phyloP scores from a whole-genome alignment of 64 coral and sea anemone genomes.

The Anthopleura sola region DNA sequence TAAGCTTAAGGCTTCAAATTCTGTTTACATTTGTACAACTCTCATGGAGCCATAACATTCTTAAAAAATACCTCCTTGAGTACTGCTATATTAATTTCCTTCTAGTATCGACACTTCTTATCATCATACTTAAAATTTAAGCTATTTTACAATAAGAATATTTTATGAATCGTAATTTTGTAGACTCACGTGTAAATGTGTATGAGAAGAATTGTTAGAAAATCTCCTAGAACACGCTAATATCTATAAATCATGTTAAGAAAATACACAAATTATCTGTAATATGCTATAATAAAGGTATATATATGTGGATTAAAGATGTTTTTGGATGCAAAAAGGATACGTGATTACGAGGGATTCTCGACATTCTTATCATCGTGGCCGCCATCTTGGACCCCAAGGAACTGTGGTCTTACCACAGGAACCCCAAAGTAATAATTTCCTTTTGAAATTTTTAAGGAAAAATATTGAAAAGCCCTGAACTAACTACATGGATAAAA shows the following conservation, averaged over 20 bases:
- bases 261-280: background rate
- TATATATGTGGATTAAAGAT: background rate
- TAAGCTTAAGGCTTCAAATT: no score
- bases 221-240: background rate
- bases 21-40: background rate
- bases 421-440: no score
- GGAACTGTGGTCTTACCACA: no score
- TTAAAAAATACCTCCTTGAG: background rate
- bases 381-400: background rate
- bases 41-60: background rate
- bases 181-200: slow-evolving; percentile 21
- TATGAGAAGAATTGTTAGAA: background rate
- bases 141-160: background rate
- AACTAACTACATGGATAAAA: no score
- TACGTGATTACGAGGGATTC: background rate
- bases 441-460: no score
- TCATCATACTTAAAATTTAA: background rate
- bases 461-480: no score
- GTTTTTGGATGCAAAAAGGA: background rate
- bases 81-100: background rate
- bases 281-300: background rate
- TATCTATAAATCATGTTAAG: background rate
- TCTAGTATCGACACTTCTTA: background rate
- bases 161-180: background rate
- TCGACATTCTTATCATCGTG: background rate